phyloP scores from a whole-genome alignment of 2,113 vertebrate species.

The Donacobius atricapilla region DNA sequence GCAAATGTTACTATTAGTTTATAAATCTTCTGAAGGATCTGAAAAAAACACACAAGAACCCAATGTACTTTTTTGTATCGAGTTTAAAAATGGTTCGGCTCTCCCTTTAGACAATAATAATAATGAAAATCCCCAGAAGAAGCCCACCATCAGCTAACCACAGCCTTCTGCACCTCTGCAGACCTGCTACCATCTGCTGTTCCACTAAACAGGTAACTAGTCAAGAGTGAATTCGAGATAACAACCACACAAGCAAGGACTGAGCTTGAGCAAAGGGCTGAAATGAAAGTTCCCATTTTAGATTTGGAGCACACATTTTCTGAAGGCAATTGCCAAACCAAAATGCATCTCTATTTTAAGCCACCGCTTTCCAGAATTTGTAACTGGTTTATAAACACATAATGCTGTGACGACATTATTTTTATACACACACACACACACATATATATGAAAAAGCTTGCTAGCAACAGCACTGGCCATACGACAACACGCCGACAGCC shows the following conservation, averaged over 20 bases:
- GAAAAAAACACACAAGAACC: slow-evolving; percentile 15
- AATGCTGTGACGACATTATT: background rate
- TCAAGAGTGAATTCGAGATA: background rate
- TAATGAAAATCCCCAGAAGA: background rate
- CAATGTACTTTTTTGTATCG: background rate
- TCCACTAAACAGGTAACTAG: background rate
- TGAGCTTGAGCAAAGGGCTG: background rate
- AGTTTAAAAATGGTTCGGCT: background rate
- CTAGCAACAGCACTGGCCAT: background rate
- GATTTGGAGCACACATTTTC: background rate
- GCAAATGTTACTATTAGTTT: slow-evolving; percentile 59
- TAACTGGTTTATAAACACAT: background rate
- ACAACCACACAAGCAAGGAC: background rate
- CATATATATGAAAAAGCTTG: background rate
- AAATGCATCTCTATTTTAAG: background rate
- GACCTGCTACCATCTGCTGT: background rate
- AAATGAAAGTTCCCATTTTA: background rate
- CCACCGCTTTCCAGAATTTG: background rate
- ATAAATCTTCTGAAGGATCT: slow-evolving; percentile 14
- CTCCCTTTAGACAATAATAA: background rate
- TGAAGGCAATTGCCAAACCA: background rate
- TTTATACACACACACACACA: fast-evolving
- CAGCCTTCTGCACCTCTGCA: background rate
- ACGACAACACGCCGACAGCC: background rate
- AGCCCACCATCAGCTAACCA: background rate